phyloP scores from a whole-genome alignment of 2,113 vertebrate genomes.

The Isichthys henryi region DNA sequence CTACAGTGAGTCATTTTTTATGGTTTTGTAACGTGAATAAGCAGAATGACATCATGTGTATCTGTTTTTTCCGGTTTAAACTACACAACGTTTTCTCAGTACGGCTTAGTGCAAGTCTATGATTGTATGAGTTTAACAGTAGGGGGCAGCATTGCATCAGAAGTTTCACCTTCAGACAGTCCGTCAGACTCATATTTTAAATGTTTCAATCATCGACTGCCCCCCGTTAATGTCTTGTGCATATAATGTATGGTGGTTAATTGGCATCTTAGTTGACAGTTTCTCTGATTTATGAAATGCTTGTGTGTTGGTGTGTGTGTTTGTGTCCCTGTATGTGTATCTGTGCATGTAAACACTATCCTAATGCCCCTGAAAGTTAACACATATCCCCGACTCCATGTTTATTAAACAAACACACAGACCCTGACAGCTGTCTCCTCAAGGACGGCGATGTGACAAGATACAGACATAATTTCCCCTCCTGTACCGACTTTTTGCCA shows the following conservation, averaged over 20 bases:
- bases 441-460: neutral
- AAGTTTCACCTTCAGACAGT: neutral
- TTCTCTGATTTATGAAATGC: neutral
- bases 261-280: neutral
- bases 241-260: neutral
- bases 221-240: neutral
- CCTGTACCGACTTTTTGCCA: neutral
- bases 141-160: neutral
- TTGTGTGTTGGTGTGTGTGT: neutral
- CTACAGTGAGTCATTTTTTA: neutral
- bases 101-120: neutral
- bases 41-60: neutral
- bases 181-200: neutral
- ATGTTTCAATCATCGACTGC: neutral
- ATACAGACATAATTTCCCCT: neutral
- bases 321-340: neutral
- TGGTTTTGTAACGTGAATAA: neutral
- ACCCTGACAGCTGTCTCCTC: neutral
- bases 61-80: neutral
- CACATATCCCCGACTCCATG: neutral
- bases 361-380: neutral
- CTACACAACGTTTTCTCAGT: neutral
- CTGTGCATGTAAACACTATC: neutral
- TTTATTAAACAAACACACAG: neutral
- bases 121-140: neutral